Conservation (phyloP, 2,113 vertebrate species). For the Uria aalge region DNA sequence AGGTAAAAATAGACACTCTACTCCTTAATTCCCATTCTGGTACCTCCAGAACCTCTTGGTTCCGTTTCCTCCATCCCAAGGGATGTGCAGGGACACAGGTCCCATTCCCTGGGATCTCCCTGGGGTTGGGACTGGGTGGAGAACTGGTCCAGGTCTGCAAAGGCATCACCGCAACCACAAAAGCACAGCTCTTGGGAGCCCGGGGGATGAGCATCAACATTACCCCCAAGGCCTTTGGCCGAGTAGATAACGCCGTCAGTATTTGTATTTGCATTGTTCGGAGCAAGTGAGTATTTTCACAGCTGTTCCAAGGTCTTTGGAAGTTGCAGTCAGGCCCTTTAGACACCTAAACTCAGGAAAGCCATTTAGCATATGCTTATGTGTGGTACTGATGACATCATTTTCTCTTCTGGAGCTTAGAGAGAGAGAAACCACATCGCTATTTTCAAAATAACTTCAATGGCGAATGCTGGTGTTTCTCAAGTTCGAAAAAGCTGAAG, state of each 20-base stretch:
- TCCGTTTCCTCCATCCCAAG: not conserved
- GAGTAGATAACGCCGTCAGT: rapidly evolving
- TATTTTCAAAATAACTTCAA: not conserved
- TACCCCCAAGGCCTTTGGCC: not conserved
- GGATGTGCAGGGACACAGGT: not conserved
- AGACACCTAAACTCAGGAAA: not conserved
- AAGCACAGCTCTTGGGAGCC: not conserved
- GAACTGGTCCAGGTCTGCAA: rapidly evolving
- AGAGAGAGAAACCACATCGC: not conserved
- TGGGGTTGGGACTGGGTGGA: not conserved
- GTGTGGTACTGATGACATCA: not conserved
- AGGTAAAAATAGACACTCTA: rapidly evolving
- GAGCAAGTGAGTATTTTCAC: not conserved
- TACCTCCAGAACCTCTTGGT: not conserved
- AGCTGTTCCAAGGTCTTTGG: not conserved
- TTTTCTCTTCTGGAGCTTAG: not conserved
- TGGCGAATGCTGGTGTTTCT: not conserved
- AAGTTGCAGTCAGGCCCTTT: not conserved
- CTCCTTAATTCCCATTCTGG: not conserved
- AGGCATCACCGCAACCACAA: not conserved
- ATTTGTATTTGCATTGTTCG: not conserved
- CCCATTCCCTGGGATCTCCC: not conserved
- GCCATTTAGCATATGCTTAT: not conserved
- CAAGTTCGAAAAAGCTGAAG: not conserved
- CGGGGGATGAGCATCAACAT: not conserved